Evolutionary conservation across 2,113 vertebrate species (phyloP), one percentile per base, ranked within the genome.

Genomic region (Scomber colias): DNA sequence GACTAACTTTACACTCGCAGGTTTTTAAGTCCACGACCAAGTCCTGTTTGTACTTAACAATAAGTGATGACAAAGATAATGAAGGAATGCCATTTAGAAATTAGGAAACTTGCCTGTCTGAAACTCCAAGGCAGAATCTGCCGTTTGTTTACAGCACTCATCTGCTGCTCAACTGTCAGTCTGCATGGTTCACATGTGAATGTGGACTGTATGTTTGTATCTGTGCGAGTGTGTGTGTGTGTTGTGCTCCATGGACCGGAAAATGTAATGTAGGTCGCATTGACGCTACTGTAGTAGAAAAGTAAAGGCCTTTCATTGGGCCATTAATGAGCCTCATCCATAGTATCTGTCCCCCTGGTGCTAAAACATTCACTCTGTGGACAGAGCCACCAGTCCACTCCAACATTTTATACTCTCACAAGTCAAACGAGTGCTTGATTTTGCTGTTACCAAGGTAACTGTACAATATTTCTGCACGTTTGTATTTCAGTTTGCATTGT

Each of bases 11-110:
- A 62, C 54, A 54, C 49, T 79, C 50, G 51, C 6, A 75, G 17
- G 4, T 61, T 21, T 40, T 40, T 40, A 40, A 40, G 35, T 50
- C 55, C 68, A 76, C 64, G 60, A 64, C 49, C 67, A 19, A 57
- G 44, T 48, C 48, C 71, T 65, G 71, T 73, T 30, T 79, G 73
- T 67, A 31, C 54, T 50, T 46, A 30, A 24, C 24, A 48, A 48
- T 61, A 60, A 27, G 56, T 31, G 46, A 3, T 31, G 49, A 51
- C 30, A 14, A 66, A 53, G 71, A 57, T 19, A 55, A 82, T 77
- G 72, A 85, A 83, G 75, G 73, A 82, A 80, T 24, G 57, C 46
- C 75, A 64, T 63, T 15, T 59, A 64, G 11, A 49, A 75, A 56
- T 61, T 1, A 9, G 35, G 35, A 40, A 40, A 40, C 35, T 40